Conservation (phyloP, 2,888 invertebrate species). For the Tachina lurida region DNA sequence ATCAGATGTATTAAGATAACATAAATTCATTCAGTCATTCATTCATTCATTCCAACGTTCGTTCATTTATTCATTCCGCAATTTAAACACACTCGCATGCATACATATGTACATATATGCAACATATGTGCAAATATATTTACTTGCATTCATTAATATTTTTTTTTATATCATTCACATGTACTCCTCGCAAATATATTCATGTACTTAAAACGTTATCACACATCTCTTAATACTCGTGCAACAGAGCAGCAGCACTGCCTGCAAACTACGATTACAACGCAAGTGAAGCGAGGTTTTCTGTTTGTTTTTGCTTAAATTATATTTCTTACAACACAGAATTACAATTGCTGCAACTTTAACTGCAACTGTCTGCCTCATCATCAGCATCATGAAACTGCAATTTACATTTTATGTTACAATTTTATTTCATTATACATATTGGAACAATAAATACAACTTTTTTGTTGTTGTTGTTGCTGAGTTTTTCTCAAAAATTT, state of each 20-base stretch:
- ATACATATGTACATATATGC: not conserved
- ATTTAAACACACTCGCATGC: not conserved
- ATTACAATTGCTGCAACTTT: conserved; percentile 56
- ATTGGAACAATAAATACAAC: conserved; percentile 27
- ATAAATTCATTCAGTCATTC: conserved; percentile 55
- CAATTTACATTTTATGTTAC: conserved; percentile 70
- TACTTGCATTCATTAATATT: conserved; percentile 5
- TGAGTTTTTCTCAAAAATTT: conserved; percentile 28
- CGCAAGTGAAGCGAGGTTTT: conserved; percentile 26
- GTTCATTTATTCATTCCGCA: conserved; percentile 56
- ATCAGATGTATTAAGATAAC: conserved; percentile 65
- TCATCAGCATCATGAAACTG: conserved; percentile 47
- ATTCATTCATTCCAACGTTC: conserved; percentile 35
- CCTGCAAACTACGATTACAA: conserved; percentile 34
- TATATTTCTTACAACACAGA: not conserved
- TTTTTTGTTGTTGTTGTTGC: not conserved
- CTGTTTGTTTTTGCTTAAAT: not conserved
- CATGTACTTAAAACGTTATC: conserved; percentile 41
- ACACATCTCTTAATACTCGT: conserved; percentile 48
- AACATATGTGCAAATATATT: not conserved
- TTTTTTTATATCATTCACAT: conserved; percentile 22
- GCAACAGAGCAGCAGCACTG: not conserved
- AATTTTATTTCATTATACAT: conserved; percentile 43
- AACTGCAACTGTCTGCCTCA: conserved; percentile 35
- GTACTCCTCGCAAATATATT: conserved; percentile 1